Evolutionary conservation across 2,888 invertebrate species (phyloP), one percentile per base, ranked within the genome.

Genomic region (Cerastoderma edule): DNA sequence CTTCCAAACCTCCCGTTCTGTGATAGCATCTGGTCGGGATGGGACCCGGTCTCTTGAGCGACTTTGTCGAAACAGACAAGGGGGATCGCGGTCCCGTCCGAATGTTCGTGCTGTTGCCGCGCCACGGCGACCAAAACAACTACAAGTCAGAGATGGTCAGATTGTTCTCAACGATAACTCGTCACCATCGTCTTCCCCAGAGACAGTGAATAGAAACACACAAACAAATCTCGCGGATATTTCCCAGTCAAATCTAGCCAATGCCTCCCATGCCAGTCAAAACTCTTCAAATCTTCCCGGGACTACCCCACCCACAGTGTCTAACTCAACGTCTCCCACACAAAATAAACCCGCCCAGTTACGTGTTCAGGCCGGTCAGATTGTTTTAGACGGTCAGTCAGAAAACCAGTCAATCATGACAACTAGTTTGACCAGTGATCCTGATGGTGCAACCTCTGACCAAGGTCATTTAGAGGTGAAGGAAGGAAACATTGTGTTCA

Each of bases 401-500:
- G 48, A 50, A 1, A 32, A n/a, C 33, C 32, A 16, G 32, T 2
- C 57, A 57, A n/a, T 57, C 8, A 32, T 57, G 57, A 57, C 32
- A 16, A 32, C 22, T 24, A 56, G 28, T 68, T 67, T 24, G 19
- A 19, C 72, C 33, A 67, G 22, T 32, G 56, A 60, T 48, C 66
- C 39, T 5, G 57, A 33, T 27, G 28, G 24, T 28, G 48, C 32
- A 39, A 74, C 70, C 28, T 48, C 63, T n/a, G 73, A 75, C 53
- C 83, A 77, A 54, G 83, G 87, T 22, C 82, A 85, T 56, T 66
- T 87, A 54, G 85, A 83, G 50, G 86, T 87, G 8, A 81, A 78
- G 67, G 86, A 85, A 30, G 86, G 86, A 60, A 83, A 86, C 64
- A 86, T 87, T 67, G 72, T 87, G 22, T 80, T 86, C 39, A 86